Base-by-base conservation (phyloP, 92 coral and sea anemone genomes). In the Heteractis magnifica region DNA sequence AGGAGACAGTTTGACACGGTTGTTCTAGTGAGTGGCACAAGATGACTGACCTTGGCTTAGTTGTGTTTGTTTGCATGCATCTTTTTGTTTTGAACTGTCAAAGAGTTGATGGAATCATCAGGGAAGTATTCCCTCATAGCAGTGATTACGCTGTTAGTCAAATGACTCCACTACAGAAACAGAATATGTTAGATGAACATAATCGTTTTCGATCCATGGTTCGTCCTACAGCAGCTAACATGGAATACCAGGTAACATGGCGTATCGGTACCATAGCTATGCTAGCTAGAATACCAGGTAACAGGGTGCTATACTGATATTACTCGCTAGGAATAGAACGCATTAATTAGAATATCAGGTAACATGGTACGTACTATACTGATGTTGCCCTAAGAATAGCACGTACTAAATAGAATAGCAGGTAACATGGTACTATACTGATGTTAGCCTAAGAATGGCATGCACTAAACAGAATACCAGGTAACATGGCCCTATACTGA, bases 191-290 rank as follows among this genome's bases (percentile, higher is more conserved):
- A 44, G 93, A 90, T 62, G 52, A 84, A 48, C 93, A 90, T 81
- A 90, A 90, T 79, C 72, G 56, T 72, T 84, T 73, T 23, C 83
- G 93, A 6, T 87, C 91, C 23, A 75, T 76, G 71, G 93, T 90
- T 65, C 80, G 77, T 71, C 93, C 93, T 4, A 74, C 86, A 50
- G 93, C 93, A 8, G 93, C 93, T 48, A 84, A 90, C 86, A 90
- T 90, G 93, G 93, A 90, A 80, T 90, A 84, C 71, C 50, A 84
- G 93, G 93, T 90, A 76, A 84, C 77, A 23, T 62, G 70, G 20
- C 70, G 21, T 16, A 58, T 12, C 16, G 6, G 8, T 10, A 58
- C 16, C 5, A 12, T 58, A 34, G 44, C 44, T 34, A 34, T 34
- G 44, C 44, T 34, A 34, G 44, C 44, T 34, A 34, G 44, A 34